A percentile compares a stretch with the other conserved stretches of the same genome.
phyloP scores from a whole-genome alignment of 2,113 vertebrate genomes.

The Etia nguti region DNA sequence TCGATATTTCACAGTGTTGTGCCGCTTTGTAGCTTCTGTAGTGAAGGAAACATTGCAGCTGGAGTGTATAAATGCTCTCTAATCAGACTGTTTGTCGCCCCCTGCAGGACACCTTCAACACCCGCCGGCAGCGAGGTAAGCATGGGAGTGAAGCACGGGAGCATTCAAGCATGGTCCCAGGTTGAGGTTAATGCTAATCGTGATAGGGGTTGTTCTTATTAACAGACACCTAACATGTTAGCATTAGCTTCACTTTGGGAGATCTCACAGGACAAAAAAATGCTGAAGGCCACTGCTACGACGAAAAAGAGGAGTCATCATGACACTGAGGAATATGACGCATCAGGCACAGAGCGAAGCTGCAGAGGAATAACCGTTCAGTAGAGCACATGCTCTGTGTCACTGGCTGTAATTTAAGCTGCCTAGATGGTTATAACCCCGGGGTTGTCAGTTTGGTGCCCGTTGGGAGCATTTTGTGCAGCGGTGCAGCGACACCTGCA shows the following conservation, averaged over 20 bases:
- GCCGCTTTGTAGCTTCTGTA: background rate
- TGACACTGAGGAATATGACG: background rate
- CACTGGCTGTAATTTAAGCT: background rate
- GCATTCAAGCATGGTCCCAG: conserved; percentile 17
- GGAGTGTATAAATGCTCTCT: background rate
- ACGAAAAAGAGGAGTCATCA: background rate
- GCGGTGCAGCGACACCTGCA: background rate
- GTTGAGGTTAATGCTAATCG: conserved; percentile 82
- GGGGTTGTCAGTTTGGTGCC: background rate
- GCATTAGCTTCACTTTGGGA: conserved; percentile 74
- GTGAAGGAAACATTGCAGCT: background rate
- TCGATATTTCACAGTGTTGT: background rate
- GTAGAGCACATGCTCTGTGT: background rate
- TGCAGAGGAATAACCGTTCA: background rate
- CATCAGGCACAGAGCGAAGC: background rate
- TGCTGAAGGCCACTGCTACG: background rate
- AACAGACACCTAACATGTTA: conserved; percentile 73
- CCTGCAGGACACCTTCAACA: conserved; percentile 31
- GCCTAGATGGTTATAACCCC: background rate
- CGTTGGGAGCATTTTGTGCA: background rate
- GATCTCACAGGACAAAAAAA: background rate
- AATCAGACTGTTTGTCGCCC: conserved; percentile 16
- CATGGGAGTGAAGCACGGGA: background rate
- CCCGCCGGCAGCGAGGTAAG: background rate
- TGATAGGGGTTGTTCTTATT: conserved; percentile 77